Conservation (phyloP, 2,888 invertebrate species). For the Plusia festucae region DNA sequence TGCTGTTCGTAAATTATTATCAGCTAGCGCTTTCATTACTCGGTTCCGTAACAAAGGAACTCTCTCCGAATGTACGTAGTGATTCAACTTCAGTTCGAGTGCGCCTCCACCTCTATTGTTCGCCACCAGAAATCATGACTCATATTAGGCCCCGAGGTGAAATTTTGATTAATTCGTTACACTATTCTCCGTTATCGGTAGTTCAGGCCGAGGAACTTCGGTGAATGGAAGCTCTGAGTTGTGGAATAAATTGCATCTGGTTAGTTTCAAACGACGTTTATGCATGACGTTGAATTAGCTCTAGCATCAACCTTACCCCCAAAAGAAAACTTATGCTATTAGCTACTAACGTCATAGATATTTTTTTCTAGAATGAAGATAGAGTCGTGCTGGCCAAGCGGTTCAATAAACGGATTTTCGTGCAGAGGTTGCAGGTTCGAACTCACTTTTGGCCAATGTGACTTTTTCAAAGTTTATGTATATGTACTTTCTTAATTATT, state of each 20-base stretch:
- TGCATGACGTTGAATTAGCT: conserved; percentile 46
- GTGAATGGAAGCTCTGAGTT: conserved; percentile 72
- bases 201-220: conserved; percentile 74
- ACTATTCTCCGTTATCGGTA: conserved; percentile 79
- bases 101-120: conserved; percentile 83
- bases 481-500: no score
- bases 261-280: conserved; percentile 60
- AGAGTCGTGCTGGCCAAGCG: no score
- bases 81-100: conserved; percentile 86
- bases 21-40: conserved; percentile 88
- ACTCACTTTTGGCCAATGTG: no score
- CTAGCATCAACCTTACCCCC: conserved; percentile 17
- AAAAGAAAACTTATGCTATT: no score
- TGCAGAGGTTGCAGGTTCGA: no score
- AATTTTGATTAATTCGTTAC: conserved; percentile 88
- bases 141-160: conserved; percentile 86
- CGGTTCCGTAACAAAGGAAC: conserved; percentile 85
- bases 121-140: conserved; percentile 81
- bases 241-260: conserved; percentile 74
- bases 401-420: no score
- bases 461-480: no score
- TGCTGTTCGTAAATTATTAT: conserved; percentile 89
- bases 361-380: no score
- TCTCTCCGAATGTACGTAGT: conserved; percentile 84
- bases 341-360: conserved; percentile 10